Base-by-base conservation (phyloP, 2,797 vertebrate genomes). In the Acanthiza pusilla region DNA sequence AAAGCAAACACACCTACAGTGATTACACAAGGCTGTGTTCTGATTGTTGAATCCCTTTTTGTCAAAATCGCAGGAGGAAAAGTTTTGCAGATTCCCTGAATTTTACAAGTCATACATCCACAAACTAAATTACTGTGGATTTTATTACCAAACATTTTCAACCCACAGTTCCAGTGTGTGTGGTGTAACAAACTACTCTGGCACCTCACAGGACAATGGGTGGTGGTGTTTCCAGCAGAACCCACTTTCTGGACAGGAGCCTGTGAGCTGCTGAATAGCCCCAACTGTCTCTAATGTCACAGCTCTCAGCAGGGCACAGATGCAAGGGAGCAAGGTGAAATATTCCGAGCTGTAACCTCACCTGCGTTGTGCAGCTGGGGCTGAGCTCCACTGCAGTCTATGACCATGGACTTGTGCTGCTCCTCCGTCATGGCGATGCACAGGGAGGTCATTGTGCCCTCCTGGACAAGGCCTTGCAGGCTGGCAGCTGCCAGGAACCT, bases 401-500 rank as follows among this genome's bases (percentile, higher is more conserved):
- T 96, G 57, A 98, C 67, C 93, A 99, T 96, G 26, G 98, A 96
- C 48, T 97, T 97, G 58, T 95, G 98, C 20, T 97, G 97, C 17
- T 98, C 98, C 88, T 99, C 98, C 0, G 98, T 98, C 95, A 99
- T 97, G 57, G 98, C 98, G 70, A 98, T 98, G 72, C 98, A 99
- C 95, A 99, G 97, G 32, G 99, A 99, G 8, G 98, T 96, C 83
- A 98, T 98, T 7, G 98, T 98, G 77, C 99, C 99, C 90, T 99
- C 99, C 57, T 99, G 99, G 78, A 99, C 98, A 40, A 99, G 97
- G 65, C 99, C 99, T 93, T 99, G 99, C 85, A 99, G 98, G 96
- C 99, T 98, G 94, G 99, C 99, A 66, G 98, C 98, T 95, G 98
- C 99, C 94, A 99, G 98, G 96, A 99, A 99, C 98, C 99, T 99